Evolutionary conservation across 2,113 vertebrate genomes (phyloP).

Genomic region (Malurus elegans): DNA sequence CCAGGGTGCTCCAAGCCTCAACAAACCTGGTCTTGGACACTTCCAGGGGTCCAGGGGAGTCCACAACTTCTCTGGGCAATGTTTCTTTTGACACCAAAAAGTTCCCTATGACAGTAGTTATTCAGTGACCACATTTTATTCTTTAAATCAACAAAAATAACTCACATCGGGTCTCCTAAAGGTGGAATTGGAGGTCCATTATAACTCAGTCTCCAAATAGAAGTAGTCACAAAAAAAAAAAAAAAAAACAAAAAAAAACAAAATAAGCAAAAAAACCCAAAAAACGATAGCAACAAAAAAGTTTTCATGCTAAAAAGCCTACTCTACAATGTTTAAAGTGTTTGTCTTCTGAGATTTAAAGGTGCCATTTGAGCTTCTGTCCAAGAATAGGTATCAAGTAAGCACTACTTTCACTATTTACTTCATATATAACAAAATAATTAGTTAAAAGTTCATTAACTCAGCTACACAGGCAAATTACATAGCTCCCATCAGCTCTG

Average conservation of each 20-base stretch:
- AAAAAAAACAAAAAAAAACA: no score
- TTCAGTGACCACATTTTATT: background rate
- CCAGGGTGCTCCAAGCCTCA: fast-evolving
- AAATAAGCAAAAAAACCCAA: no score
- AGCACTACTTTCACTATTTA: background rate
- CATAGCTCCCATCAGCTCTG: background rate
- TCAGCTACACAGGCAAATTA: background rate
- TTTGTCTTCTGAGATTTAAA: background rate
- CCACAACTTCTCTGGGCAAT: background rate
- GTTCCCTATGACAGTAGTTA: background rate
- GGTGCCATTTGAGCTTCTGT: fast-evolving
- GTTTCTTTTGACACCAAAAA: background rate
- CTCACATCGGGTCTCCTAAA: background rate
- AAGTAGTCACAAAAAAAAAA: background rate
- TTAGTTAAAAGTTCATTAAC: background rate
- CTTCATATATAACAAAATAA: background rate
- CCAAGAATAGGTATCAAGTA: background rate
- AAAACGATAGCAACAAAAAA: no score
- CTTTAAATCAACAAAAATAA: background rate
- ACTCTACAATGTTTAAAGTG: background rate
- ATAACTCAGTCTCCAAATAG: background rate
- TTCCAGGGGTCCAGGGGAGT: background rate
- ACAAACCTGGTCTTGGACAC: background rate
- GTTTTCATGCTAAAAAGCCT: fast-evolving
- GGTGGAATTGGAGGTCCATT: background rate